Base-by-base conservation (phyloP, 2,888 invertebrate species). In the Drosophila nr. perissopoda region DNA sequence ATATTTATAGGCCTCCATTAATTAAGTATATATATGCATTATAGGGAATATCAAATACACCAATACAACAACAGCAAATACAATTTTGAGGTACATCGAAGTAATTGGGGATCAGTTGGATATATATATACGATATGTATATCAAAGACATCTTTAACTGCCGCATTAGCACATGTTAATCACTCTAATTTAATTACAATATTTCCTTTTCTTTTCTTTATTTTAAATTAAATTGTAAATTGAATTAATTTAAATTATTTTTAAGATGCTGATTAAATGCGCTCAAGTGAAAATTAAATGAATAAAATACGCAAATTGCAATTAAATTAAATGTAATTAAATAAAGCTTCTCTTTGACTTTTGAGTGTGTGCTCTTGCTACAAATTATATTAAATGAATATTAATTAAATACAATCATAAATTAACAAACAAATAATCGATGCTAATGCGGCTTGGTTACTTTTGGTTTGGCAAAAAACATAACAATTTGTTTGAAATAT, bases 31-130 rank as follows among this genome's bases (percentile, higher is more conserved):
- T 33, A 33, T 33, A 52, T 52, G 18, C 7, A 4, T 18, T 8
- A 18, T 10, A 4, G 25, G 25, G 21, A 31, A 53, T 11, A 33
- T 21, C 25, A 8, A 52, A 16, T 36, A 52, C 25, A 46, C 33
- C 25, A 46, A 46, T 25, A 16, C 25, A 25, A 25, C 46, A 46
- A 40, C n/a, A 40, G 36, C 25, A 63, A 40, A 40, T 31, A 27
- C 25, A 18, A 48, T 57, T 38, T 40, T 21, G 34, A 36, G 62
- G 46, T 27, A 63, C 48, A 72, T 49, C 29, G 10, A 40, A 10
- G 25, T 7, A 46, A 29, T 56, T 51, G 8, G 11, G 7, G 27
- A 36, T 51, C 11, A 66, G 31, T 66, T 31, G 10, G 2, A 13
- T 6, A 25, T 27, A 25, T 13, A 31, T n/a, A 27, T 40, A 13